A percentile compares a stretch with the other conserved stretches of the same genome.
These are phyloP conservation scores for Spheniscus humboldti DNA, from an alignment of 2,797 vertebrate species.

Conservation along the genomic window DNA sequence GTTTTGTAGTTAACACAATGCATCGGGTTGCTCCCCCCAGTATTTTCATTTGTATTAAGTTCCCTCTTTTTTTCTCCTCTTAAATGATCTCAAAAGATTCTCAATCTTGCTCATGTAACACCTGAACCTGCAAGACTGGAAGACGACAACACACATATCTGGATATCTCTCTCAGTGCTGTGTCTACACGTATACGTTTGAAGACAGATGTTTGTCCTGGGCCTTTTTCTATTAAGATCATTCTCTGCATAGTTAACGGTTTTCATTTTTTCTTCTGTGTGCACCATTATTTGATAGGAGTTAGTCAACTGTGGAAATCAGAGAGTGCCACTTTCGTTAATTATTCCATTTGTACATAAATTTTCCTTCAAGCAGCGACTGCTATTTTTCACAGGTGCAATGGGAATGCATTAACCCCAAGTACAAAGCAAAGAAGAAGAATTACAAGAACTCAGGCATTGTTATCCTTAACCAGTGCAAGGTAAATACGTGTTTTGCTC, in stretches of 20 bases:
- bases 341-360: background rate
- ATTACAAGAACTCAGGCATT: conserved; percentile 95
- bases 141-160: background rate
- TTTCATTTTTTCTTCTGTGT: background rate
- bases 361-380: background rate
- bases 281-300: background rate
- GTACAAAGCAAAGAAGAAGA: conserved; percentile 98
- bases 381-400: conserved; percentile 79
- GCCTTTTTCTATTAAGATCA: background rate
- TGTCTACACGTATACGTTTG: fast-evolving
- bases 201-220: background rate
- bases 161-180: background rate
- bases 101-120: background rate
- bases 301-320: background rate
- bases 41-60: background rate
- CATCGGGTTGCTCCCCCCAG: background rate
- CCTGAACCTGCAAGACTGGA: background rate
- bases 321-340: background rate
- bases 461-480: conserved; percentile 96
- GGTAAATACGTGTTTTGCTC: conserved; percentile 71
- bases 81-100: background rate
- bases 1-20: background rate
- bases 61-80: background rate
- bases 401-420: conserved; percentile 99
- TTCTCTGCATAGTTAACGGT: background rate